These are phyloP conservation scores for Columba janthina DNA, from an alignment of 2,113 vertebrate species.

Conservation along the genomic window DNA sequence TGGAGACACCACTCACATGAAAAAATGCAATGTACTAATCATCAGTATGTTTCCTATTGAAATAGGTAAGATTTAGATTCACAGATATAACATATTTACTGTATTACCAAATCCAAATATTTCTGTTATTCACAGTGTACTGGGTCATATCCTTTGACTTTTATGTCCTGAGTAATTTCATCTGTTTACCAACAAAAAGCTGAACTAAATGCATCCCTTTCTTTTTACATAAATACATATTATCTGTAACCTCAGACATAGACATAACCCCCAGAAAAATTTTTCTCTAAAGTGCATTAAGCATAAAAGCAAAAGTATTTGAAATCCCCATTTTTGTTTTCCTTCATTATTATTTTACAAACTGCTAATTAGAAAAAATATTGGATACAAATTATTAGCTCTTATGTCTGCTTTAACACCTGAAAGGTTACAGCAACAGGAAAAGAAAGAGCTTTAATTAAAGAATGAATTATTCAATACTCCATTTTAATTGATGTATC, in stretches of 20 bases:
- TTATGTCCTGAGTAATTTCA: not conserved
- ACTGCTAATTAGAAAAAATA: slow-evolving; percentile 73
- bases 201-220: not conserved
- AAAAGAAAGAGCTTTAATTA: slow-evolving; percentile 75
- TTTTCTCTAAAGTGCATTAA: slow-evolving; percentile 14
- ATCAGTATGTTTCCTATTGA: not conserved
- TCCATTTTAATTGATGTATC: slow-evolving; percentile 73
- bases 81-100: not conserved
- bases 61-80: slow-evolving; percentile 21
- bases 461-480: slow-evolving; percentile 79
- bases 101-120: not conserved
- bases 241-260: not conserved
- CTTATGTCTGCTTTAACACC: slow-evolving; percentile 75
- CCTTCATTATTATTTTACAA: slow-evolving; percentile 60
- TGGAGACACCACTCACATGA: not conserved
- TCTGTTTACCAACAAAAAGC: not conserved
- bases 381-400: slow-evolving; percentile 70
- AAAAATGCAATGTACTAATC: not conserved
- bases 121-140: not conserved
- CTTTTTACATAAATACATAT: not conserved
- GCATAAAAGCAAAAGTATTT: slow-evolving; percentile 43
- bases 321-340: slow-evolving; percentile 25
- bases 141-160: not conserved
- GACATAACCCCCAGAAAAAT: slow-evolving; percentile 5
- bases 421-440: slow-evolving; percentile 73